Evolutionary conservation across 2,113 vertebrate species (phyloP).

Genomic region (Pterocles burchelli): DNA sequence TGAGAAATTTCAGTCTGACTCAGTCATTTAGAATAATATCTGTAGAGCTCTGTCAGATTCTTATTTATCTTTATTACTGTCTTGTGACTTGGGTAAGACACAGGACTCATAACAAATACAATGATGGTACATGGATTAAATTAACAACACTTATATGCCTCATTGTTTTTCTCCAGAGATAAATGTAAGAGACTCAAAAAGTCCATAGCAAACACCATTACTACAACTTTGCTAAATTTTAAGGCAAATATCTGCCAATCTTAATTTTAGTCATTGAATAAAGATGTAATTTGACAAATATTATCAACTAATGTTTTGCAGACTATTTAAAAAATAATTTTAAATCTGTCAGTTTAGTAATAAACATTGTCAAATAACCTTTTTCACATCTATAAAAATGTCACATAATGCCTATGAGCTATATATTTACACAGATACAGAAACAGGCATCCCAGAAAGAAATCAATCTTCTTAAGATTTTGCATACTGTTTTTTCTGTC

Average conservation of each 20-base stretch:
- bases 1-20: constrained; percentile 61
- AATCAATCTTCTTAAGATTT: neutral
- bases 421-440: neutral
- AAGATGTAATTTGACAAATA: neutral
- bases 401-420: neutral
- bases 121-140: constrained; percentile 25
- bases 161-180: constrained; percentile 37
- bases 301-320: neutral
- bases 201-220: neutral
- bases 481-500: neutral
- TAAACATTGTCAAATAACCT: neutral
- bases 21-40: constrained; percentile 45
- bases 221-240: neutral
- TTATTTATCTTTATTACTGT: constrained; percentile 72
- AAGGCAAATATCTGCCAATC: neutral
- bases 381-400: neutral
- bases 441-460: neutral
- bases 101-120: constrained; percentile 43
- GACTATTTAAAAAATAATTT: neutral
- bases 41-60: constrained; percentile 16
- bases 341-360: neutral
- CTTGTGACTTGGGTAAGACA: constrained; percentile 33
- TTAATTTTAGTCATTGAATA: neutral
- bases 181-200: neutral
- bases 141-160: constrained; percentile 18